Base-by-base conservation (phyloP, 2,888 invertebrate species). In the Venustoraphidia nigricollis region DNA sequence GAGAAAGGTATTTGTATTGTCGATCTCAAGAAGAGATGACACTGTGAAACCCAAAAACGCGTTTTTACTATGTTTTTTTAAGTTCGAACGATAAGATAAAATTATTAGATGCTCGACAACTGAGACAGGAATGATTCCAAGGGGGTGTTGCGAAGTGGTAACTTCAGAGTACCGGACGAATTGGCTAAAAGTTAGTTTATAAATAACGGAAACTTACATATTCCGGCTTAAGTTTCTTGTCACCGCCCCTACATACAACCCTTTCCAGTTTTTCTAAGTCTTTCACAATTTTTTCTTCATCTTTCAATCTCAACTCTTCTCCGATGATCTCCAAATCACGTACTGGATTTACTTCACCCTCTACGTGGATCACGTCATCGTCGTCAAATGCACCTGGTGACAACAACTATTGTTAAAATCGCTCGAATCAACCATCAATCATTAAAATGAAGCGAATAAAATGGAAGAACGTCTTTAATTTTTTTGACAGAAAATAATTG, bases 291-390 rank as follows among this genome's bases (percentile, higher is more conserved):
- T 84, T 84, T 58, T 97, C 96, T 58, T 90, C 81, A 59, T 96
- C 97, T 65, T 98, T 98, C 41, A 96, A 73, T 44, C 96, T 77
- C 48, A 99, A 69, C 65, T 99, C 98, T 62, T 97, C 94, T 53
- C 80, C 80, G 60, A 99, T 98, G 47, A 97, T 97, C 60, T 93
- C 94, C 62, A 98, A 72, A 70, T 99, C 98, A 48, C 98, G 76
- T 1, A 95, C 83, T 0, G 98, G 98, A 66, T 99, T 85, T 2
- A 99, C 95, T 52, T 98, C 97, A 1, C 98, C 98, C 66, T 99
- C 98, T 1, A 98, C 85, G 64, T 99, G 98, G 44, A 91, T 94
- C 0, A 99, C 95, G 60, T 96, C 95, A 48, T 93, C 91, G 61
- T 96, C 95, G 54, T 96, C 96, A 65, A 98, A 98, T 9, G 92